Evolutionary conservation across 2,888 invertebrate species (phyloP).

Genomic region (Tolmerus cingulatus): DNA sequence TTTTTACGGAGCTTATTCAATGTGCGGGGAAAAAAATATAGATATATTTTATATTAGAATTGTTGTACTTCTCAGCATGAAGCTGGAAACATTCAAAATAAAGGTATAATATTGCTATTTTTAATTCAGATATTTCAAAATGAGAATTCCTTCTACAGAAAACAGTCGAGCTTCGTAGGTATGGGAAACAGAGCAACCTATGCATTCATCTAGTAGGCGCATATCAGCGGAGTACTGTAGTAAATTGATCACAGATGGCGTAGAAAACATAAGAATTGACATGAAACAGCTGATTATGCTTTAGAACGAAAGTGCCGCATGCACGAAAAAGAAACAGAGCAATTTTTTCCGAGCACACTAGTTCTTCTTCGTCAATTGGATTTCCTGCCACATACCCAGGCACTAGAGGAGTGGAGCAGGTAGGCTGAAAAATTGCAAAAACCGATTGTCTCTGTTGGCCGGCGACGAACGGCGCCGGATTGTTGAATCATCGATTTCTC

Average conservation of each 20-base stretch:
- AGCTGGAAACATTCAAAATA: no score
- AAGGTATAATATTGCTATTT: no score
- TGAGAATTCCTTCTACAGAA: no score
- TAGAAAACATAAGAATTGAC: neutral
- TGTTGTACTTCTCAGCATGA: no score
- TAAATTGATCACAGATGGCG: neutral
- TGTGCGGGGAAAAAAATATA: no score
- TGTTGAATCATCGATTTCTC: neutral
- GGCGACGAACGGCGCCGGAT: neutral
- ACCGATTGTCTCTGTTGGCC: neutral
- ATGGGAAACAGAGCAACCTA: neutral
- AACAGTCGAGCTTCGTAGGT: neutral
- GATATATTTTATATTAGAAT: no score
- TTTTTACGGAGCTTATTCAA: no score
- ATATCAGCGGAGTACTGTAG: neutral
- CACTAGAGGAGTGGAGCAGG: neutral
- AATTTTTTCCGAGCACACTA: neutral
- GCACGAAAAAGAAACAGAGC: neutral
- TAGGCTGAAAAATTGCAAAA: neutral
- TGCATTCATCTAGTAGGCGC: neutral
- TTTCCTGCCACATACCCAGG: neutral
- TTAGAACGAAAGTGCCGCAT: neutral
- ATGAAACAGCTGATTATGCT: neutral
- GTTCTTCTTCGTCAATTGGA: neutral
- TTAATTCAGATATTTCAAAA: no score